Conservation (phyloP, 2,797 vertebrate species). For the Halcyon smyrnensis region DNA sequence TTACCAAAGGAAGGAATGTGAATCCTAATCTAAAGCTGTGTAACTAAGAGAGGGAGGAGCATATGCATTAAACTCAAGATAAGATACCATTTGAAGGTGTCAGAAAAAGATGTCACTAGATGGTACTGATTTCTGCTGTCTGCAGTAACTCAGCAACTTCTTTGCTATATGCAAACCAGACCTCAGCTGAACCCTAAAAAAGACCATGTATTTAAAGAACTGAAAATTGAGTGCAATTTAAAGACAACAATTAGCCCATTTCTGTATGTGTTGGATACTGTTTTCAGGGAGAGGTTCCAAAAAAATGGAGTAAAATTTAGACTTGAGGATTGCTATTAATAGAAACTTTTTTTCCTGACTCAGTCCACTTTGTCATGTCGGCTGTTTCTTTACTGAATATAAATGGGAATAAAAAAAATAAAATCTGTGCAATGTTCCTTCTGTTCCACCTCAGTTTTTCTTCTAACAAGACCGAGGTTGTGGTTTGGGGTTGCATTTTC, state of each 20-base stretch:
- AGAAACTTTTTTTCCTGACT: not conserved
- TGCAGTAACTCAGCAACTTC: not conserved
- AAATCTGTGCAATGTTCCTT: not conserved
- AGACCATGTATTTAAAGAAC: not conserved
- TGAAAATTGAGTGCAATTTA: not conserved
- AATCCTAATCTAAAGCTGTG: not conserved
- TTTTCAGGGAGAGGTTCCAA: not conserved
- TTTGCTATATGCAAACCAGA: not conserved
- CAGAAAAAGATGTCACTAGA: not conserved
- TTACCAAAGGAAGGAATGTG: not conserved
- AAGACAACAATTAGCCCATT: not conserved
- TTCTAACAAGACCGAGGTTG: not conserved
- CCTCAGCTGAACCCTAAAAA: not conserved
- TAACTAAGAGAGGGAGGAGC: not conserved
- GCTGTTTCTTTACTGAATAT: not conserved
- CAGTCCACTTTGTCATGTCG: not conserved
- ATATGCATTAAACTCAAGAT: not conserved
- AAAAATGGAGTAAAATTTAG: not conserved
- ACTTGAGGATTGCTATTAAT: not conserved
- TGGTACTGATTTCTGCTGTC: not conserved
- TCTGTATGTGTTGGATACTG: not conserved
- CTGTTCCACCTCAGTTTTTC: not conserved
- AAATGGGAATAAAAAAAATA: not conserved
- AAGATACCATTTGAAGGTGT: not conserved
- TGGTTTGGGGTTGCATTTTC: not conserved